These are phyloP conservation scores for Channa maculata DNA, from an alignment of 2,113 vertebrate genomes.

Conservation along the genomic window DNA sequence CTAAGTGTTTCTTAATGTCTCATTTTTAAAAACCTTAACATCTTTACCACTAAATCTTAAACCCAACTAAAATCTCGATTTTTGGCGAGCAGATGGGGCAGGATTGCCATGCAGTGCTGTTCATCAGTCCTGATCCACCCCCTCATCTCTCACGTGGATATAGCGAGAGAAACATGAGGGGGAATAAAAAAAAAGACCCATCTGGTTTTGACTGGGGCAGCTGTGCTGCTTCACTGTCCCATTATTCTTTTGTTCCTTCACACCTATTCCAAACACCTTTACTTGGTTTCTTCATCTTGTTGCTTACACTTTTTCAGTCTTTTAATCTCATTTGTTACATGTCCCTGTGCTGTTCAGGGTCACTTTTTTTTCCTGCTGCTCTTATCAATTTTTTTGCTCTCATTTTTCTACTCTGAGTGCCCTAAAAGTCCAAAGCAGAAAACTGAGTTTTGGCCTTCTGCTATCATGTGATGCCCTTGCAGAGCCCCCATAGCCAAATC, in stretches of 20 bases:
- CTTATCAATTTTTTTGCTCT: neutral
- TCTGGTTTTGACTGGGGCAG: slow-evolving; percentile 48
- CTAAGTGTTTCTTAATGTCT: neutral
- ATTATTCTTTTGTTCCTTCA: slow-evolving; percentile 3
- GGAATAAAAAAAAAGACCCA: slow-evolving; percentile 31
- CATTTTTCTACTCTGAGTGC: neutral
- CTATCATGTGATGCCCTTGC: neutral
- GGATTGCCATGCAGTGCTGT: slow-evolving; percentile 30
- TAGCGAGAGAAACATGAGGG: slow-evolving; percentile 64
- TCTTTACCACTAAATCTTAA: neutral
- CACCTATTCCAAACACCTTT: neutral
- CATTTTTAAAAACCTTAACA: neutral
- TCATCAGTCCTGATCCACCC: slow-evolving; percentile 34
- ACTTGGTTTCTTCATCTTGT: neutral
- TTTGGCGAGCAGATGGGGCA: slow-evolving; percentile 13
- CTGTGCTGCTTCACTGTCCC: slow-evolving; percentile 18
- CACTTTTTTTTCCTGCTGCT: neutral
- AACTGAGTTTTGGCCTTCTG: neutral
- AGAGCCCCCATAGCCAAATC: neutral
- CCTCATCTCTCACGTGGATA: slow-evolving; percentile 69
- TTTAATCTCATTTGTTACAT: neutral
- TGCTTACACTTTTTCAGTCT: neutral
- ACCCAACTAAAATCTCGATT: slow-evolving; percentile 2
- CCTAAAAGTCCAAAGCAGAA: slow-evolving; percentile 10
- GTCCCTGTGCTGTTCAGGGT: neutral